These are phyloP conservation scores for Standfussiana lucernea DNA, from an alignment of 2,888 invertebrate species.

Conservation along the genomic window DNA sequence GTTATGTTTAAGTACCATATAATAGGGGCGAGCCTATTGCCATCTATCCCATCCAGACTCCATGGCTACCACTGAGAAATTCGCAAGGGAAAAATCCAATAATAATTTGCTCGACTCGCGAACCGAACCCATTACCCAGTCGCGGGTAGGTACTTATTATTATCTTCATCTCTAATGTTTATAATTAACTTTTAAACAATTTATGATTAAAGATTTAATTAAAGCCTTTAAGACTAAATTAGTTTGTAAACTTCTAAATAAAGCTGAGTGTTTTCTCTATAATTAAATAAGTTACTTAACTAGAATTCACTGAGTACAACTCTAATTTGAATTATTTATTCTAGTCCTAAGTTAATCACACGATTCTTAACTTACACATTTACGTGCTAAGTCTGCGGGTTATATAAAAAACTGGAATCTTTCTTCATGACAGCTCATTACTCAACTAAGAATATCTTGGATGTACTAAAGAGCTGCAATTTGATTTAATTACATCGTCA, in stretches of 20 bases:
- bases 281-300: background rate
- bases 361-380: background rate
- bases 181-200: background rate
- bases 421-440: background rate
- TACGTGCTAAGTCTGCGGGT: background rate
- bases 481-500: conserved; percentile 18
- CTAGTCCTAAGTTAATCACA: background rate
- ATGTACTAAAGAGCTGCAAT: background rate
- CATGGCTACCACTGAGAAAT: no score
- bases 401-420: background rate
- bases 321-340: background rate
- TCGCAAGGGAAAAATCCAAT: no score
- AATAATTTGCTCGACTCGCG: no score
- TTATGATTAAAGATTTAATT: background rate
- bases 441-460: background rate
- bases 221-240: background rate
- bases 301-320: background rate
- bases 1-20: no score
- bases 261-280: background rate
- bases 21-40: no score
- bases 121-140: no score
- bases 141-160: no score
- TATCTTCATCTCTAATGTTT: background rate
- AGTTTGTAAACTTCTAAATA: background rate
- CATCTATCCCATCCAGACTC: no score